Conservation (phyloP, 2,113 vertebrate genomes). For the Siphamia tubifer region DNA sequence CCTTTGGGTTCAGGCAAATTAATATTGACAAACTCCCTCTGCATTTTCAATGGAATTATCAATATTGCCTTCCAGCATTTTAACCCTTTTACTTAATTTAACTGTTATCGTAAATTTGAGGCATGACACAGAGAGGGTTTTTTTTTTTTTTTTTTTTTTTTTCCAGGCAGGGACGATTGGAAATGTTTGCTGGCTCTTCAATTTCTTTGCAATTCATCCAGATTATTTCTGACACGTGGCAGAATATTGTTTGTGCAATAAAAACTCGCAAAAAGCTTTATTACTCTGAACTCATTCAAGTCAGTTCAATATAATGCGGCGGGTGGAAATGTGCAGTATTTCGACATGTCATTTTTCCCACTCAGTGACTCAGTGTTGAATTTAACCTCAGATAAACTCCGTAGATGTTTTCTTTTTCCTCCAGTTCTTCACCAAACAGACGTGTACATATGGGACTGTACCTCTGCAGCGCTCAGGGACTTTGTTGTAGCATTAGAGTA, state of each 20-base stretch:
- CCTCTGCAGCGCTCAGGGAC: constrained; percentile 89
- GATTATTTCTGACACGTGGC: constrained; percentile 58
- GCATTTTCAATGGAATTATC: constrained; percentile 84
- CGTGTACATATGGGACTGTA: constrained; percentile 85
- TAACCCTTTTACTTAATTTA: constrained; percentile 84
- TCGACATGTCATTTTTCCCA: constrained; percentile 21
- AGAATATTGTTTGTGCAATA: constrained; percentile 61
- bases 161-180: constrained; percentile 23
- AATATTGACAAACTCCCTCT: constrained; percentile 83
- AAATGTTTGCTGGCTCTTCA: constrained; percentile 55
- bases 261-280: constrained; percentile 63
- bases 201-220: constrained; percentile 56
- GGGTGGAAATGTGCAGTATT: constrained; percentile 24
- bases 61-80: constrained; percentile 82
- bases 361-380: background rate
- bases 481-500: constrained; percentile 85
- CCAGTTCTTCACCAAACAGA: constrained; percentile 70
- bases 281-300: constrained; percentile 55
- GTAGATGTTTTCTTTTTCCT: constrained; percentile 55
- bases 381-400: constrained; percentile 34
- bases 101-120: constrained; percentile 78
- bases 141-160: too few species aligned
- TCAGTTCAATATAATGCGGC: constrained; percentile 37
- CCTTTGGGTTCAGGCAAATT: constrained; percentile 84
- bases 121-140: constrained; percentile 47